These are phyloP conservation scores for Pangasius djambal DNA, from an alignment of 2,797 vertebrate genomes.

Conservation along the genomic window DNA sequence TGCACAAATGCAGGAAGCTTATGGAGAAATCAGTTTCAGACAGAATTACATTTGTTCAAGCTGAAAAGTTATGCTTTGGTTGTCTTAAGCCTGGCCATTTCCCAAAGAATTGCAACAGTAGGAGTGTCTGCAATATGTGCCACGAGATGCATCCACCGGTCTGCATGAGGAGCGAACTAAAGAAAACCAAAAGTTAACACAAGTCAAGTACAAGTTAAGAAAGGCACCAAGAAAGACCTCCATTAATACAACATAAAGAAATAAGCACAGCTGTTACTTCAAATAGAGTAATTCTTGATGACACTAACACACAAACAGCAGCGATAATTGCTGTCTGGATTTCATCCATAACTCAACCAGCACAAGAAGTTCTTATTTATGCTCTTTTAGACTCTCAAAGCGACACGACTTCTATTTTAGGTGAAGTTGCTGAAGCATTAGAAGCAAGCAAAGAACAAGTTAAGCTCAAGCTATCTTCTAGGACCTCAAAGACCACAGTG, in stretches of 20 bases:
- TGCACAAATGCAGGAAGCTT: neutral
- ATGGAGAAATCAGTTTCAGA: conserved; percentile 19
- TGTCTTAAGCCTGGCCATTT: conserved; percentile 48
- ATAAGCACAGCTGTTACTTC: neutral
- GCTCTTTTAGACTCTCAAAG: conserved; percentile 48
- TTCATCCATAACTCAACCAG: conserved; percentile 24
- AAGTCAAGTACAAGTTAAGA: conserved; percentile 23
- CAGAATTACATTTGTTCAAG: conserved; percentile 9
- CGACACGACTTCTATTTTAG: conserved; percentile 33
- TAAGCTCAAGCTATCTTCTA: no score
- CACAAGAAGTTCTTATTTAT: conserved; percentile 47
- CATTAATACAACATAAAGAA: neutral
- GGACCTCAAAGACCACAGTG: no score
- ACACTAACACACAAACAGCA: neutral
- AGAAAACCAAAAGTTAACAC: neutral
- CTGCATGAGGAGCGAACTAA: conserved; percentile 29
- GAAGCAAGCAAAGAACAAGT: conserved; percentile 28
- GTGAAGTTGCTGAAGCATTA: conserved; percentile 23
- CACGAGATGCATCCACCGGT: conserved; percentile 43
- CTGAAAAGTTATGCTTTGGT: conserved; percentile 49
- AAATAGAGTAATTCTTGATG: conserved; percentile 20
- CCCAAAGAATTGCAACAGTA: conserved; percentile 43
- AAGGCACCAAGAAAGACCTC: neutral
- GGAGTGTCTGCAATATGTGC: conserved; percentile 38
- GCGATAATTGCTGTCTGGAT: conserved; percentile 24